phyloP scores from a whole-genome alignment of 1,140 invertebrate species.

The Zaprionus ghesquierei region DNA sequence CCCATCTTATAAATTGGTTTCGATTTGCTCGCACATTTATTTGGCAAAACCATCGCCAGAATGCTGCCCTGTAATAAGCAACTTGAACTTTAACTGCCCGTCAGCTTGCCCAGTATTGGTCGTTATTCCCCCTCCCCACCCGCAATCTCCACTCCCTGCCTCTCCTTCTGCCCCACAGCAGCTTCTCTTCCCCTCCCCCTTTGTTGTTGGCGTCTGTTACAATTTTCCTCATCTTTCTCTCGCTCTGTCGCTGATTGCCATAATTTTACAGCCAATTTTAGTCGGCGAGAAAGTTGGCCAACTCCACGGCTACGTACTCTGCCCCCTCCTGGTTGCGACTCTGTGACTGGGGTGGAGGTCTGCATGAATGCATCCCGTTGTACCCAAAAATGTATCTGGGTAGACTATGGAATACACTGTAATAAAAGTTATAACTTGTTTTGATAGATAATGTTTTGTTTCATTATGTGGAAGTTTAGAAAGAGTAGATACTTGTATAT shows the following conservation, averaged over 20 bases:
- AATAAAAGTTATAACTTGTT: no score
- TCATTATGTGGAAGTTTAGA: no score
- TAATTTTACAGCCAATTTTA: conserved; percentile 77
- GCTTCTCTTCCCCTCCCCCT: no score
- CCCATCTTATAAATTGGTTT: no score
- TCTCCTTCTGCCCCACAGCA: not conserved
- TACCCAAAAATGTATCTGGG: no score
- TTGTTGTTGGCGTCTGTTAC: conserved; percentile 33
- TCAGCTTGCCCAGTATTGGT: conserved; percentile 21
- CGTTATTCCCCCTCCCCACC: not conserved
- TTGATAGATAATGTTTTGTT: no score
- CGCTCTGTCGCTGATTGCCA: conserved; percentile 44
- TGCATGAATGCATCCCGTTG: no score
- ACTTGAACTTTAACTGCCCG: conserved; percentile 65
- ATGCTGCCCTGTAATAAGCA: conserved; percentile 53
- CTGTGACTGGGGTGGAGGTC: no score
- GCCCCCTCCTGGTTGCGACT: not conserved
- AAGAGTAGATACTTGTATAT: no score
- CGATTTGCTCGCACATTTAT: conserved; percentile 38
- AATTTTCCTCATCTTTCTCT: conserved; percentile 42
- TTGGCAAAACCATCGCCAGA: conserved; percentile 48
- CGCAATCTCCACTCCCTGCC: no score
- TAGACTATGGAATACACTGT: no score
- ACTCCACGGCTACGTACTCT: conserved; percentile 14
- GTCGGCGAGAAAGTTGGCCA: conserved; percentile 68